Evolutionary conservation across 1,140 invertebrate species (phyloP), one percentile per base, ranked within the genome.

Genomic region (Zaprionus nigranus): DNA sequence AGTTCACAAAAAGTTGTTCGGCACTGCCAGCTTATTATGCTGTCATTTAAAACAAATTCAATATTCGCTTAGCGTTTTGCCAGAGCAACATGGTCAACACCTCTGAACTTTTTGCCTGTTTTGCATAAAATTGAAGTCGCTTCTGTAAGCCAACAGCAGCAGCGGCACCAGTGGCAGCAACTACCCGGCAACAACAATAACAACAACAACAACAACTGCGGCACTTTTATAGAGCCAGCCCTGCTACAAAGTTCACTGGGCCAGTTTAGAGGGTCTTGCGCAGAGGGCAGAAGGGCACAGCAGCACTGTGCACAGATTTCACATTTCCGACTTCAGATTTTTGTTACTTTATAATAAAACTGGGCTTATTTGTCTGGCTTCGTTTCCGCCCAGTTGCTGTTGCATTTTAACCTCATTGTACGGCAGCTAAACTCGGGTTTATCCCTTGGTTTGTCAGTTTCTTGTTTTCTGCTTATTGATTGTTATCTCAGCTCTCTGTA

Each of bases 271-370:
- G 34, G n/a, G 59, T 22, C 17, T 3, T 43, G 40, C 6, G 20
- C 46, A 22, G 46, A 49, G 46, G 46, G 17, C 46, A 51, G 46
- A 7, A 46, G n/a, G n/a, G 46, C 6, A n/a, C 46, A 51, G 51
- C 49, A 60, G 66, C 36, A 13, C 36, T 65, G 34, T 66, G 64
- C 77, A 75, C 73, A 75, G 71, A 74, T 74, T 75, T 69, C 34
- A 72, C 64, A 74, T 74, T 75, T 69, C 34, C 64, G 58, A 69
- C 59, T 69, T 69, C n/a, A 79, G 74, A 87, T 87, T 87, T 88
- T 86, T 83, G 81, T 88, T 88, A 81, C 85, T 87, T 88, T 88
- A 87, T 87, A 83, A 84, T 87, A 79, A 83, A 87, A 81, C 84
- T 78, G 77, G 70, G 67, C 78, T 83, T 87, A 88, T 79, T 80